A percentile compares a stretch with the other conserved stretches of the same genome.
phyloP scores from a whole-genome alignment of 2,113 vertebrate species.

The Sinocyclocheilus maitianheensis region DNA sequence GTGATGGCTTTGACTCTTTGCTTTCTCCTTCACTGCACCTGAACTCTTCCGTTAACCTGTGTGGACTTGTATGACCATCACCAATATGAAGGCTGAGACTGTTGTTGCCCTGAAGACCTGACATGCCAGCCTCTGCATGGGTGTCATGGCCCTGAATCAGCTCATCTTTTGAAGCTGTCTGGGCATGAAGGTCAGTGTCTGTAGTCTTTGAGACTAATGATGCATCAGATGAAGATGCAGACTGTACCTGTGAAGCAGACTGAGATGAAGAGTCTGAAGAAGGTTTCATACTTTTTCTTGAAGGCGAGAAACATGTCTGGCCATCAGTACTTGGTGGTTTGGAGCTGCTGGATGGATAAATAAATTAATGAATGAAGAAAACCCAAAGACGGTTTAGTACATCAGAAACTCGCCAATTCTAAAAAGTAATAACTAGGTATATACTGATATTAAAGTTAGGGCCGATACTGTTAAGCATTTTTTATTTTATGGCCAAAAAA shows the following conservation, averaged over 20 bases:
- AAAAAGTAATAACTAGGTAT: not conserved
- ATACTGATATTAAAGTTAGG: not conserved
- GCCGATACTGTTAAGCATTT: not conserved
- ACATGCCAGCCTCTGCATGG: constrained; percentile 12
- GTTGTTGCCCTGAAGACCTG: constrained; percentile 44
- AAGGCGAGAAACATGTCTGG: constrained; percentile 32
- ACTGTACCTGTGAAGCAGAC: constrained; percentile 33
- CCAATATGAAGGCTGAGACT: constrained; percentile 22
- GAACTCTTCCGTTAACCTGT: constrained; percentile 11
- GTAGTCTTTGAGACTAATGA: not conserved
- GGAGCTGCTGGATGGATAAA: constrained; percentile 26
- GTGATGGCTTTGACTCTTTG: constrained; percentile 54
- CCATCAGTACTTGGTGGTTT: constrained; percentile 34
- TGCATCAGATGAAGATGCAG: constrained; percentile 35
- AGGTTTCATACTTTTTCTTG: constrained; percentile 59
- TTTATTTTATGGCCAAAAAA: not conserved
- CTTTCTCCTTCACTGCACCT: constrained; percentile 35
- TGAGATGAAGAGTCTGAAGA: constrained; percentile 54
- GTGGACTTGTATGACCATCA: constrained; percentile 42
- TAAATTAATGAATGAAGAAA: constrained; percentile 1
- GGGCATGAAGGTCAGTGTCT: not conserved
- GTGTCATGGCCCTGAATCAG: not conserved
- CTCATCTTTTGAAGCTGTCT: constrained; percentile 3
- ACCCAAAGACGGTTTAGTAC: not conserved
- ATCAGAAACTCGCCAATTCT: not conserved